Percentiles rank a stretch among this genome's conserved stretches.
phyloP scores from a whole-genome alignment of 2,113 vertebrate species.

The Dolichotis patagonum region DNA sequence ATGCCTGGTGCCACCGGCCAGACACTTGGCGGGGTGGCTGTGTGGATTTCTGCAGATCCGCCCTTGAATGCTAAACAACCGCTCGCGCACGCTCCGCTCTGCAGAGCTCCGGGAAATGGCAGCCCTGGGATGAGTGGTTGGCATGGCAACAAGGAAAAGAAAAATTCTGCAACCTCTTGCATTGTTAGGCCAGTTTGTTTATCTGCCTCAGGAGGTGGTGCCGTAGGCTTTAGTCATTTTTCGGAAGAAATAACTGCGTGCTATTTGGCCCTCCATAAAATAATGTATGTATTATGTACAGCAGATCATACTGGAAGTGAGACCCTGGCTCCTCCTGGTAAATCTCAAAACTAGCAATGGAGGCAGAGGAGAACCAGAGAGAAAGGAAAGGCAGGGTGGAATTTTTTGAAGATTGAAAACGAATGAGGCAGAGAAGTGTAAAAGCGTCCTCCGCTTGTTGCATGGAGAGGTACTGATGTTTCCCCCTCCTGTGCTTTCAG shows the following conservation, averaged over 20 bases:
- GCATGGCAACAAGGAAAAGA: constrained; percentile 79
- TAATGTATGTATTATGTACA: background rate
- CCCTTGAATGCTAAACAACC: constrained; percentile 80
- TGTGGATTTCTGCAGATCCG: constrained; percentile 73
- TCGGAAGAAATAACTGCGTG: constrained; percentile 18
- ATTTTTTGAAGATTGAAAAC: constrained; percentile 22
- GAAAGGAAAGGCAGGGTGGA: background rate
- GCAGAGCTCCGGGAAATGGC: constrained; percentile 77
- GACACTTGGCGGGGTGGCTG: constrained; percentile 57
- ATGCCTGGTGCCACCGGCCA: constrained; percentile 69
- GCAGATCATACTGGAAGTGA: constrained; percentile 40
- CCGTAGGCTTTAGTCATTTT: constrained; percentile 46
- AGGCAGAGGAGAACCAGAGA: background rate
- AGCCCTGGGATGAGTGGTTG: constrained; percentile 80
- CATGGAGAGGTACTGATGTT: background rate
- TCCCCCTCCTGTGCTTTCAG: background rate
- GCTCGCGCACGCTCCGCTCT: constrained; percentile 66
- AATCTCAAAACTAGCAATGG: background rate
- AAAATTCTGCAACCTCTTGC: constrained; percentile 76
- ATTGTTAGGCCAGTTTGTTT: constrained; percentile 73
- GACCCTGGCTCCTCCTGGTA: background rate
- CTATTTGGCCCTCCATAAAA: background rate
- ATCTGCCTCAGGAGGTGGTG: constrained; percentile 55
- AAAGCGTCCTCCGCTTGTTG: background rate
- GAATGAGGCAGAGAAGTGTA: background rate